These are phyloP conservation scores for Xylocampa areola DNA, from an alignment of 2,888 invertebrate species.

Conservation along the genomic window DNA sequence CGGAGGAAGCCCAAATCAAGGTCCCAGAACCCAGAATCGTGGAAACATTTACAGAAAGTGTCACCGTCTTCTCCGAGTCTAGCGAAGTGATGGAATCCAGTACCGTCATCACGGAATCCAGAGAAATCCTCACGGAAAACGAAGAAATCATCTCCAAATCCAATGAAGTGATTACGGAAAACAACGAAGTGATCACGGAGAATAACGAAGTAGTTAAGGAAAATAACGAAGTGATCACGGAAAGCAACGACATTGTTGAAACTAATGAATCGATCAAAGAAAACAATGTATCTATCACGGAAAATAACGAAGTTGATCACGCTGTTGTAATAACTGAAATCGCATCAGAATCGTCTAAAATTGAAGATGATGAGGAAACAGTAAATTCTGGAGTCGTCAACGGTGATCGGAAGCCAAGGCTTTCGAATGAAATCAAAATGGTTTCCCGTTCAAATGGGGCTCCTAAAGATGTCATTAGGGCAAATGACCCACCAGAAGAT, in stretches of 20 bases:
- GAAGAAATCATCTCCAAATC: constrained; percentile 25
- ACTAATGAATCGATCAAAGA: constrained; percentile 18
- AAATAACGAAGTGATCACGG: constrained; percentile 5
- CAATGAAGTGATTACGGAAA: constrained; percentile 31
- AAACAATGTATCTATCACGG: constrained; percentile 15
- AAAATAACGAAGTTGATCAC: constrained; percentile 28
- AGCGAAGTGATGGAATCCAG: constrained; percentile 29
- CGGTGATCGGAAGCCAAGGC: constrained; percentile 63
- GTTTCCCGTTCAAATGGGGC: constrained; percentile 73
- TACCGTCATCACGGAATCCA: constrained; percentile 23
- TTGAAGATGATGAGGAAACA: constrained; percentile 26
- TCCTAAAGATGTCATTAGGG: constrained; percentile 83
- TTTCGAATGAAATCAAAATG: constrained; percentile 86
- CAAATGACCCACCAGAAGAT: constrained; percentile 85
- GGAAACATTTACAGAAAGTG: constrained; percentile 39
- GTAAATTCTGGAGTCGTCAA: constrained; percentile 11
- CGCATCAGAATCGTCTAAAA: constrained; percentile 29
- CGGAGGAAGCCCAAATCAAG: constrained; percentile 54
- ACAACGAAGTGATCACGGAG: constrained; percentile 23
- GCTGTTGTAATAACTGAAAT: constrained; percentile 24
- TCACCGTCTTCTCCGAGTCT: constrained; percentile 20
- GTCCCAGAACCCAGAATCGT: constrained; percentile 55
- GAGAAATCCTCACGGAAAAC: constrained; percentile 34
- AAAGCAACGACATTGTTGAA: not conserved
- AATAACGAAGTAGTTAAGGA: constrained; percentile 21